Evolutionary conservation across 2,888 invertebrate genomes (phyloP), one percentile per base, ranked within the genome.

Genomic region (Drosophila nigricruria): DNA sequence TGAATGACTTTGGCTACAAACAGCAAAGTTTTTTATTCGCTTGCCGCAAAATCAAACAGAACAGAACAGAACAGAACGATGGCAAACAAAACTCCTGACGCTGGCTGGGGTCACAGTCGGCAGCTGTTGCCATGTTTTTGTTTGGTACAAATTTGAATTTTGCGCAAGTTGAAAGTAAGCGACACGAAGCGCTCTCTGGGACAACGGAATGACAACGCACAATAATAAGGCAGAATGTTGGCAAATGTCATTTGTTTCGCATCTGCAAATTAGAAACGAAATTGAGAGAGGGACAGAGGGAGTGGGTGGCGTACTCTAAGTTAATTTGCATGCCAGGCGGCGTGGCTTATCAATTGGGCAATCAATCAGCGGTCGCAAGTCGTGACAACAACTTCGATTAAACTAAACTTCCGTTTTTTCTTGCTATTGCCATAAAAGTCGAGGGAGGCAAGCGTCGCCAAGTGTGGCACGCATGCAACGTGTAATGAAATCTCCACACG

Each of bases 381-480:
- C 88, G 85, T 82, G 85, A 73, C 87, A 88, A 74, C 70, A 82
- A 84, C 79, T 88, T 89, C 84, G 89, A 84, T 87, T 89, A 87
- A 87, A 84, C 82, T 84, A 81, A 89, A 81, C 73, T 87, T 84
- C 85, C 89, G 78, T 62, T 78, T 60, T 60, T 60, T 60, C 38
- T 14, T 25, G n/a, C 25, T 43, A 60, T 50, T 43, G 42, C 53
- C 52, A 58, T 73, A 73, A 75, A 81, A 72, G 43, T 56, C 45
- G 43, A 27, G 27, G 59, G n/a, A 14, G 20, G 16, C 14, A 16
- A 52, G 8, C 59, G 61, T 56, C 56, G 65, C 57, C 62, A 73
- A 81, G 58, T 65, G 49, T 64, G 52, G 54, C 77, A 77, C 68
- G 72, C 77, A 74, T 68, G 50, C 42, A 54, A 69, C 65, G 70